Base-by-base conservation (phyloP, 2,797 vertebrate genomes). In the Malurus splendens region DNA sequence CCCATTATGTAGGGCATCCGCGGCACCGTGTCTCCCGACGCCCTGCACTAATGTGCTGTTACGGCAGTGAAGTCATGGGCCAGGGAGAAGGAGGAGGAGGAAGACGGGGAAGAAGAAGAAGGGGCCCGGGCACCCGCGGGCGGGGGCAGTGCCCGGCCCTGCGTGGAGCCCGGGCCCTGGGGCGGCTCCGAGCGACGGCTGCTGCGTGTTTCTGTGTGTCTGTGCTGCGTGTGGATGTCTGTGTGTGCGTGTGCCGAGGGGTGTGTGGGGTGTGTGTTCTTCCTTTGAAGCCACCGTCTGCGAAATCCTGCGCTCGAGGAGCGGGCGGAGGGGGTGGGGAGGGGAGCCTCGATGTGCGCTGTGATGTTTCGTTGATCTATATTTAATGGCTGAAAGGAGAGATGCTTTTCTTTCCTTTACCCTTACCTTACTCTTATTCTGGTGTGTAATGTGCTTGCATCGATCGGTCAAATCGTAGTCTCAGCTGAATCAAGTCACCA, bases 371-470 rank as follows among this genome's bases (percentile, higher is more conserved):
- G 94, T 90, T 90, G 94, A 89, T 95, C 87, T 89, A 90, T 96
- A 92, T 97, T 97, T 96, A 95, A 97, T 97, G 97, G 96, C 96
- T 93, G 95, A 94, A 96, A 96, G 95, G 92, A 85, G 90, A 90
- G 95, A 96, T 65, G 96, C 89, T 87, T 90, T 90, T 64, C 85
- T 59, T 91, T 74, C 89, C 74, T 81, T 86, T 73, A n/a, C 55
- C 88, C 92, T 91, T 72, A 85, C 92, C 96, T 92, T 87, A 82
- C 88, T 91, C 87, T 79, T 64, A 18, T 68, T 90, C 93, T 92
- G 93, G 84, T 73, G 91, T 87, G 95, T 93, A 88, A 92, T 95
- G 96, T 94, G 94, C 93, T 96, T 27, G 76, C 87, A 95, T 96
- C 90, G 93, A 96, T 96, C 87, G 93, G 93, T 70, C 38, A 87